A percentile compares a stretch with the other conserved stretches of the same genome.
phyloP scores from a whole-genome alignment of 1,140 invertebrate species.

The Papilio aristodemus region DNA sequence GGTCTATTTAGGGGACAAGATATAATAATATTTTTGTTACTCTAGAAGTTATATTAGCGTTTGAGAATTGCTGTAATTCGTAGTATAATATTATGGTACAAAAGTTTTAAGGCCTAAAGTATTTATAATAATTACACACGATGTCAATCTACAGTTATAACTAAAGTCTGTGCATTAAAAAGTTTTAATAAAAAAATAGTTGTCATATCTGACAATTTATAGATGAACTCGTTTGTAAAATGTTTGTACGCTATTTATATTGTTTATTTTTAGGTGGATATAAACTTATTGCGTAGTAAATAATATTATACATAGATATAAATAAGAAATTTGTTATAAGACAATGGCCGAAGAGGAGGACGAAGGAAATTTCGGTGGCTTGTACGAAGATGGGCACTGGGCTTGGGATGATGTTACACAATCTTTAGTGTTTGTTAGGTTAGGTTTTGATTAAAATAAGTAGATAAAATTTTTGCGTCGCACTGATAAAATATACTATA shows the following conservation, averaged over 20 bases:
- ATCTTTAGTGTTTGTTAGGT: conserved; percentile 72
- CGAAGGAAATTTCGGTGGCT: conserved; percentile 63
- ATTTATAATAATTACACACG: too few relatives aligned
- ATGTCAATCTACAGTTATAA: too few relatives aligned
- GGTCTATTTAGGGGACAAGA: too few relatives aligned
- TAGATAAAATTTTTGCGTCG: too few relatives aligned
- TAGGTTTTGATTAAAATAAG: neutral
- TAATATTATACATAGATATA: neutral
- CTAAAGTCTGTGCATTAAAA: neutral
- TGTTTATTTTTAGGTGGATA: conserved; percentile 4
- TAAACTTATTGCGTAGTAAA: neutral
- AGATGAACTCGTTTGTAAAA: neutral
- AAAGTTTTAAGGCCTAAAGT: too few relatives aligned
- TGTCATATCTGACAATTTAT: conserved; percentile 17
- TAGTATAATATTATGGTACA: too few relatives aligned
- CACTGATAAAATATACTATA: too few relatives aligned
- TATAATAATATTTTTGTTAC: too few relatives aligned
- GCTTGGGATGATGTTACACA: conserved; percentile 75
- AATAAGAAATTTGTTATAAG: conserved; percentile 8
- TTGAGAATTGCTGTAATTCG: too few relatives aligned
- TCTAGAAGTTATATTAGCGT: too few relatives aligned
- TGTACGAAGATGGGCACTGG: conserved; percentile 77
- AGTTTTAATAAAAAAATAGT: neutral
- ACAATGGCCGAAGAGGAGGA: conserved; percentile 70
- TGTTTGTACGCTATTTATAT: conserved; percentile 12